Base-by-base conservation (phyloP, 2,113 vertebrate species). In the Vanacampus margaritifer region DNA sequence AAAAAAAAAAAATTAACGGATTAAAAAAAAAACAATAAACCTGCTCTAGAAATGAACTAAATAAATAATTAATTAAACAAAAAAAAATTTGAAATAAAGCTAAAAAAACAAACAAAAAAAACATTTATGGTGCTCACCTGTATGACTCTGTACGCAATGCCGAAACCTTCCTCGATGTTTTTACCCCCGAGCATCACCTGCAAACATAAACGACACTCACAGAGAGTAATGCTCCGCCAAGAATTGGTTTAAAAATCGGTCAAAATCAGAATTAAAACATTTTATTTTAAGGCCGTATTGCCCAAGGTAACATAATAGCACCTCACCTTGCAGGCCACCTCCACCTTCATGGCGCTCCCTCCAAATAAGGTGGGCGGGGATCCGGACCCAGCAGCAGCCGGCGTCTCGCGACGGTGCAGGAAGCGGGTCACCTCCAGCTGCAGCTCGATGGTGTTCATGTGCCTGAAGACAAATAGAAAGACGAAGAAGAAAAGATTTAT, bases 121-220 rank as follows among this genome's bases (percentile, higher is more conserved):
- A 8, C 26, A 16, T 19, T 32, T 46, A 12, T 14, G 4, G 36
- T 17, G 1, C 26, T 50, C 23, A 97, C 97, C 94, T 99, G 97
- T 70, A 99, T 92, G 68, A 99, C 94, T 86, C 97, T 92, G 88
- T 97, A 99, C 21, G 97, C 95, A 65, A 98, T 95, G 64, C 97
- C 97, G 80, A 99, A 99, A 0, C 97, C 97, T 69, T 98, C 97
- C 71, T 99, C 97, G 39, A 99, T 93, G 82, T 97, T 98, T 88
- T 96, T 98, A 21, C 97, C 97, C 83, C 95, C 96, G n/a, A 99
- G 87, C 92, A 99, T 96, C 82, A 97, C 95, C 97, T 99, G 82
- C 67, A 84, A 76, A 26, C 79, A 63, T 36, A 5, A 14, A 17
- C 65, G 70, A 48, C 13, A 8, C 6, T 41, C 59, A 62, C 21